These are phyloP conservation scores for Euwallacea fornicatus DNA, from an alignment of 1,140 invertebrate species.

Conservation along the genomic window DNA sequence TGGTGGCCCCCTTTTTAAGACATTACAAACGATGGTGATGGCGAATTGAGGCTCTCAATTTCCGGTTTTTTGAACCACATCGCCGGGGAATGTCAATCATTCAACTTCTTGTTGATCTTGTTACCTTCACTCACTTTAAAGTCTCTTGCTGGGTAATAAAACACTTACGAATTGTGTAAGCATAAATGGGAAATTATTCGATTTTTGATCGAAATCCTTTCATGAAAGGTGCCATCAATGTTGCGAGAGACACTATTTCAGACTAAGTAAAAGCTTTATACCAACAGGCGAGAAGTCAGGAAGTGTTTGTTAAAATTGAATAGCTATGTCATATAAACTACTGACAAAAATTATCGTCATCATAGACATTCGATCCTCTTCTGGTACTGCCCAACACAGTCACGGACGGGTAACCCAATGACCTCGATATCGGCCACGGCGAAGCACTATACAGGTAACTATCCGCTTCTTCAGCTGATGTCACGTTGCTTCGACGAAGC, in stretches of 20 bases:
- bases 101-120: not conserved
- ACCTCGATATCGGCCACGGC: conserved; percentile 43
- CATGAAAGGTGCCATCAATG: too few relatives aligned
- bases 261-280: too few relatives aligned
- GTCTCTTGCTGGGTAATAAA: not conserved
- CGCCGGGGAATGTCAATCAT: not conserved
- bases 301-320: too few relatives aligned
- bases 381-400: conserved; percentile 39
- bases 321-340: not conserved
- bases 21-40: not conserved
- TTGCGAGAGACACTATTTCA: too few relatives aligned
- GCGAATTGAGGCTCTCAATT: not conserved
- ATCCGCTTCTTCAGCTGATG: conserved; percentile 33
- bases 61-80: not conserved
- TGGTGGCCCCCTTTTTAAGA: conserved; percentile 14
- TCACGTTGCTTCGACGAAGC: conserved; percentile 15
- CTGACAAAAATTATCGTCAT: conserved; percentile 8
- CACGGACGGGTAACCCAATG: conserved; percentile 51
- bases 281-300: too few relatives aligned
- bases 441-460: conserved; percentile 7
- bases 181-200: too few relatives aligned
- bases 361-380: conserved; percentile 26
- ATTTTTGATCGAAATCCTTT: too few relatives aligned
- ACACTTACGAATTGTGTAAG: too few relatives aligned
- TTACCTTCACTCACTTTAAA: not conserved